Evolutionary conservation across 2,888 invertebrate species (phyloP), one percentile per base, ranked within the genome.

Genomic region (Dasysyrphus albostriatus): DNA sequence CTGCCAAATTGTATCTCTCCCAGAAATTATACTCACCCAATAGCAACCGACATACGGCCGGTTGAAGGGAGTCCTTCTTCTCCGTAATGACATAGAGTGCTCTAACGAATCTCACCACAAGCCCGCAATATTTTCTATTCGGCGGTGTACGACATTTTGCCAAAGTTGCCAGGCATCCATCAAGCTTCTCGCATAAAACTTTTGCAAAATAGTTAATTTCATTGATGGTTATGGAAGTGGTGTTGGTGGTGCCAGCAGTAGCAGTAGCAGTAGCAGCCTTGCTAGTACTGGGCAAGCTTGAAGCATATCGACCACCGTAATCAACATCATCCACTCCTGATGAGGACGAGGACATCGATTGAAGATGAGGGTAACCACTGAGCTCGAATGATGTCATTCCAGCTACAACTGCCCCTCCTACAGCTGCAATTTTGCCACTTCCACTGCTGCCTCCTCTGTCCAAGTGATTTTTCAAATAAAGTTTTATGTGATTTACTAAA

Each of bases 401-500:
- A 79, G 88, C 51, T 88, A 83, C 5, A 29, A 78, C 19, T 78
- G 75, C n/a, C 76, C 19, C 56, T 80, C 51, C 56, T 32, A 37
- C 51, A 51, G 42, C 76, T 79, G 83, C 70, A 59, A 81, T 47
- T 16, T 82, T 88, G 89, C 61, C 77, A 72, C 29, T 34, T 63
- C 61, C 79, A 59, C 90, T 89, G 89, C 89, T 47, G 61, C 16
- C 58, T 19, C 44, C 74, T 61, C 59, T 72, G 61, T 79, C 76
- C 10, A 75, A 72, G 78, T 74, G 77, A 91, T 92, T 92, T 91
- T 92, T 92, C 91, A 92, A 90, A 91, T 91, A 91, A 90, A 93
- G 92, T 91, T 93, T 93, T 90, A 92, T 91, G 91, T 93, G 93
- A 92, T 92, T 93, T 89, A 91, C 90, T 90, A 93, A 91, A 91